Evolutionary conservation across 2,797 vertebrate genomes (phyloP), one percentile per base, ranked within the genome.

Genomic region (Sitta carolinensis): DNA sequence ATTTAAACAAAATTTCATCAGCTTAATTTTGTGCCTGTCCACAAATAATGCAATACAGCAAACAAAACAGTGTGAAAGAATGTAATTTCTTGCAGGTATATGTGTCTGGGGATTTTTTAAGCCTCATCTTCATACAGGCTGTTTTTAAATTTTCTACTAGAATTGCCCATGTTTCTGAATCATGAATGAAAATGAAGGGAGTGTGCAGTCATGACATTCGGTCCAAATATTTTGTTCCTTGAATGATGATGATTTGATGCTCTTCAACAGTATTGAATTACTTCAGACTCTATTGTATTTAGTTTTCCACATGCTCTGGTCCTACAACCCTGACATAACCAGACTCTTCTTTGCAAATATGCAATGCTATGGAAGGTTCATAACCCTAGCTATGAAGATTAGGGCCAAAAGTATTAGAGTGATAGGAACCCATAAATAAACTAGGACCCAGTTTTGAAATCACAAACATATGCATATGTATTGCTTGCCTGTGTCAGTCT

Each of bases 1-100:
- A 48, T 73, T 93, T 14, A 87, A 92, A 68, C 7, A 84, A 70
- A 95, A 94, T 45, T 66, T 93, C 20, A 76, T 92, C 26, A 45
- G 26, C 50, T 95, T 90, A 19, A 40, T 69, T 59, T 88, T 84
- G 10, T 55, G 43, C 11, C 19, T 86, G 2, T 67, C 68, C 81
- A 90, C n/a, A 12, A 30, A 63, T 91, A 93, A 34, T 1, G 1
- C 45, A 42, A 42, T 62, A 36, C 5, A 90, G n/a, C 13, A 21
- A 63, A 52, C 4, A 87, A 48, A 9, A 1, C 8, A 57, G 7
- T 54, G 5, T 32, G 27, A 82, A 87, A 84, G 20, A 77, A 72
- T 36, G 12, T 11, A 67, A 45, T 90, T 93, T 87, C 51, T 23
- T 68, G 22, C 23, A 43, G 17, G 30, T 73, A 38, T 87, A 32